A percentile compares a stretch with the other conserved stretches of the same genome.
These are phyloP conservation scores for Atta texana DNA, from an alignment of 1,140 invertebrate species.

Conservation along the genomic window DNA sequence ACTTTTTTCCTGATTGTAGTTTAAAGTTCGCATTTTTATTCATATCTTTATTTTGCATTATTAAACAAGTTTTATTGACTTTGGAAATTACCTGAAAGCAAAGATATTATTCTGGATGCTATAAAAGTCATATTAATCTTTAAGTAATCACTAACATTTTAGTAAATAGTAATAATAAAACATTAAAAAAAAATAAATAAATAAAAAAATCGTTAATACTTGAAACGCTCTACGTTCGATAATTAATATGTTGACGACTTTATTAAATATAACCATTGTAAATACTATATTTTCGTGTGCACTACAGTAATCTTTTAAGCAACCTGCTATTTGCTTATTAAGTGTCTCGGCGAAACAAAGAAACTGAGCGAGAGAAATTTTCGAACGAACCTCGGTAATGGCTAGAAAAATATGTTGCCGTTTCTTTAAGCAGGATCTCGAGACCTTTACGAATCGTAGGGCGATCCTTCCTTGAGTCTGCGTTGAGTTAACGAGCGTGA, in stretches of 20 bases:
- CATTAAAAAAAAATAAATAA: neutral
- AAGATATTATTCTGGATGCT: no score
- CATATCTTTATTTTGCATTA: no score
- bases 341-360: neutral
- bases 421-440: constrained; percentile 22
- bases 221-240: neutral
- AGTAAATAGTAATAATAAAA: neutral
- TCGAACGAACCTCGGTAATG: neutral
- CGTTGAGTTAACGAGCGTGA: constrained; percentile 77
- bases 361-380: constrained; percentile 23
- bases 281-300: neutral
- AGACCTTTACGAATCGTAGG: constrained; percentile 29
- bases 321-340: constrained; percentile 4
- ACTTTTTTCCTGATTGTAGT: neutral
- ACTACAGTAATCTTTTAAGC: neutral
- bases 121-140: no score
- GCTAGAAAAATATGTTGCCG: constrained; percentile 3
- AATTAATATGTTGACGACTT: neutral
- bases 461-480: constrained; percentile 9
- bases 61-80: no score
- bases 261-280: neutral
- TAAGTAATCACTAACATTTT: no score
- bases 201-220: neutral
- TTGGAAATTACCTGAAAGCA: no score
- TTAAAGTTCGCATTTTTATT: neutral